Conservation (phyloP, 2,113 vertebrate genomes). For the Panthera uncia region DNA sequence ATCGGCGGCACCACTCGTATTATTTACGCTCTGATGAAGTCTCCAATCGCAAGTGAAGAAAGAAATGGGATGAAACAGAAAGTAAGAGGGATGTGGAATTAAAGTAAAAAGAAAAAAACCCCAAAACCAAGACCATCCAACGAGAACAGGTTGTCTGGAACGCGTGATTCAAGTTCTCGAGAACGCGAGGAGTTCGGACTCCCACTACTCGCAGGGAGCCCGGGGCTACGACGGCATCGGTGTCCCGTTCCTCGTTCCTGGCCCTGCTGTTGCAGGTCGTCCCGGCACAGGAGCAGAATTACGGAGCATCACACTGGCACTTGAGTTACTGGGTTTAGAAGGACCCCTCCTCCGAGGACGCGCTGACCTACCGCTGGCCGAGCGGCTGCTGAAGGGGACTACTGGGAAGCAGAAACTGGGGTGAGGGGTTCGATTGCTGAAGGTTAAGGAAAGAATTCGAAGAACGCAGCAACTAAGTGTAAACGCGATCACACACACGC, state of each 20-base stretch:
- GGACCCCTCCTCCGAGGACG: not conserved
- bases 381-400: not conserved
- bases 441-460: not conserved
- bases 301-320: not conserved
- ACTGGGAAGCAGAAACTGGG: accelerated
- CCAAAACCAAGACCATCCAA: not conserved
- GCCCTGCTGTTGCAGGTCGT: too few relatives aligned
- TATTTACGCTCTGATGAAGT: not conserved
- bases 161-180: not conserved
- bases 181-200: not conserved
- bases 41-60: not conserved
- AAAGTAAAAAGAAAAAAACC: not conserved
- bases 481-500: not conserved
- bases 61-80: not conserved
- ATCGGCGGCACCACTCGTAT: accelerated
- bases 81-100: not conserved
- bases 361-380: accelerated
- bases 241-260: not conserved
- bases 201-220: not conserved
- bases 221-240: not conserved
- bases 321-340: not conserved
- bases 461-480: not conserved
- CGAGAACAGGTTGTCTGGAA: not conserved
- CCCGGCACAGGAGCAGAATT: too few relatives aligned
- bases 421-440: not conserved